Percentiles rank a stretch among this genome's conserved stretches.
Conservation (phyloP, 2,113 vertebrate genomes). For the Hippopotamus amphibius region DNA sequence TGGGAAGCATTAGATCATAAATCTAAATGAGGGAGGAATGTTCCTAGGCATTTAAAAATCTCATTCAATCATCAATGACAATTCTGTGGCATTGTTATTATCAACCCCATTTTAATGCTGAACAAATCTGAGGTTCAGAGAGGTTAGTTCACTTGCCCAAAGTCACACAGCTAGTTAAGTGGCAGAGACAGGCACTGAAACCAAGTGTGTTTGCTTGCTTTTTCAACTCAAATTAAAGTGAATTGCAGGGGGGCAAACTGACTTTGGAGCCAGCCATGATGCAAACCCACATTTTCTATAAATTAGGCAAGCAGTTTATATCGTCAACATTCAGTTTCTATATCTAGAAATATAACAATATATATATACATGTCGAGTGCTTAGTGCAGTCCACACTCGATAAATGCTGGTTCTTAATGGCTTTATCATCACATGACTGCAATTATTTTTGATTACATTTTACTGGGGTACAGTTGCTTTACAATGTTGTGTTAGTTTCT, state of each 20-base stretch:
- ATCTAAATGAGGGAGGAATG: background rate
- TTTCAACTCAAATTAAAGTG: background rate
- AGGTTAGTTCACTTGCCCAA: background rate
- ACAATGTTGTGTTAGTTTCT: too few species aligned
- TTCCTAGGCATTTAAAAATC: background rate
- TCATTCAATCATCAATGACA: background rate
- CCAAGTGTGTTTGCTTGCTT: background rate
- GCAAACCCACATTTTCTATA: background rate
- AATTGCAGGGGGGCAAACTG: background rate
- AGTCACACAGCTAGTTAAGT: background rate
- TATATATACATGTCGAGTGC: rapidly evolving
- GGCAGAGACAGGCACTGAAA: background rate
- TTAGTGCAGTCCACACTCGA: background rate
- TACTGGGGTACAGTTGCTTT: too few species aligned
- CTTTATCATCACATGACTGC: background rate
- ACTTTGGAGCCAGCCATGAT: background rate
- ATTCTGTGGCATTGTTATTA: background rate
- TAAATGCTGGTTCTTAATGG: background rate
- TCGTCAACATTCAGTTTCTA: background rate
- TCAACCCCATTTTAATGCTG: background rate
- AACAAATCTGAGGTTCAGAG: background rate
- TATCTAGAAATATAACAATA: background rate
- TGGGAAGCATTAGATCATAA: background rate
- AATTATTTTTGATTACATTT: background rate
- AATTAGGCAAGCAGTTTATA: background rate